Base-by-base conservation (phyloP, 1,140 invertebrate species). In the Brachionus plicatilis region DNA sequence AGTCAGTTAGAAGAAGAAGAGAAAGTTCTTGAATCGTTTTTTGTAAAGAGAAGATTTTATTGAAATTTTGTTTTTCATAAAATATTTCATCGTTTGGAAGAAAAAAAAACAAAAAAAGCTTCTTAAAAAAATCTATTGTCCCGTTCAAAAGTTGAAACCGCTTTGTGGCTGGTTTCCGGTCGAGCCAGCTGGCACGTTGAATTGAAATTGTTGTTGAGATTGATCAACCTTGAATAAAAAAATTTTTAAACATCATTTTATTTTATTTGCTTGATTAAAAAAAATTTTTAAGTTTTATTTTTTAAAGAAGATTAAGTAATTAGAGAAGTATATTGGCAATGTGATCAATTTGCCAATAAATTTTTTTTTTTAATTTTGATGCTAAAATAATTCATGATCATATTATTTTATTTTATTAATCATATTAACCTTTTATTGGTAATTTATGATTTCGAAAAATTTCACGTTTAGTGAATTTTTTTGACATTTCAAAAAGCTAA, bases 191-290 rank as follows among this genome's bases (percentile, higher is more conserved):
- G 20, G 65, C 20, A 82, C 79, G 29, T 82, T 82, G 14, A 82
- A 82, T 27, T 82, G 79, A 82, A 82, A 82, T 45, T 82, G 79
- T 45, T 82, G 53, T 24, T 24, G 43, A 6, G 68, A 41, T 72
- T 72, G 33, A 20, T 72, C 68, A 72, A 72, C 68, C 66, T 68
- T 68, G 7, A 68, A 14, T 41, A 3, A 68, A 68, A 12, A 68
- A 37, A 68, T 24, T 24, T n/a, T 17, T 37, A 33, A 68, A 7
- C 2, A 17, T 53, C 12, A 17, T 20, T 17, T 56, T 17, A 6
- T 17, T 17, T 56, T 56, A 17, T 56, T 20, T 7, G 12, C 11
- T 50, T 12, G 1, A 9, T 65, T 3, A 65, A 24, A n/a, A 65
- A 65, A 27, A 27, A 7, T 7, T 7, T 37, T 37, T 37, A 37